Evolutionary conservation across 2,888 invertebrate species (phyloP).

Genomic region (Agrotis segetum): DNA sequence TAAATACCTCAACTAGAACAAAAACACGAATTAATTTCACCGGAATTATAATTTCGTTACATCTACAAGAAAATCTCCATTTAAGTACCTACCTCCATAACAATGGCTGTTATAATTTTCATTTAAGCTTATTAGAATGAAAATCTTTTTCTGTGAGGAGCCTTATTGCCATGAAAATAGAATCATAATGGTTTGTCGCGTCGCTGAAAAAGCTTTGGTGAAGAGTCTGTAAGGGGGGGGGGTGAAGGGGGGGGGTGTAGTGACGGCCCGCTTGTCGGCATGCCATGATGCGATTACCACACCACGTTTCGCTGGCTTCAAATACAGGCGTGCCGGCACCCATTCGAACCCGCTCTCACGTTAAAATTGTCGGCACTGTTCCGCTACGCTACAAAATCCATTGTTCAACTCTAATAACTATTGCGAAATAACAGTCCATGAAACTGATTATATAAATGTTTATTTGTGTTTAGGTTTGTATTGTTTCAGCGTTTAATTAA

Average conservation of each 20-base stretch:
- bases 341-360: constrained; percentile 85
- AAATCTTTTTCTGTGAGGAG: constrained; percentile 74
- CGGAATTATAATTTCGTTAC: constrained; percentile 35
- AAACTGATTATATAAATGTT: constrained; percentile 73
- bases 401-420: constrained; percentile 90
- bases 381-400: constrained; percentile 86
- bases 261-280: constrained; percentile 72
- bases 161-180: constrained; percentile 87
- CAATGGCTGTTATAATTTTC: constrained; percentile 68
- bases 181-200: constrained; percentile 89
- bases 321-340: constrained; percentile 86
- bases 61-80: constrained; percentile 52
- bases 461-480: constrained; percentile 37
- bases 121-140: constrained; percentile 82
- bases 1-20: not conserved
- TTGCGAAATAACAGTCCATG: constrained; percentile 87
- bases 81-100: constrained; percentile 52
- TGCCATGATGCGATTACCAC: constrained; percentile 93
- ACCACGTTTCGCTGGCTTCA: constrained; percentile 92
- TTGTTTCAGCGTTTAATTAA: constrained; percentile 39
- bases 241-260: constrained; percentile 57
- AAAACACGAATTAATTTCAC: constrained; percentile 11
- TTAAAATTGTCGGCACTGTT: constrained; percentile 89
- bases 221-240: constrained; percentile 70
- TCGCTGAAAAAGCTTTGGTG: constrained; percentile 82